Evolutionary conservation across 2,113 vertebrate genomes (phyloP).

Genomic region (Cardinalis cardinalis): DNA sequence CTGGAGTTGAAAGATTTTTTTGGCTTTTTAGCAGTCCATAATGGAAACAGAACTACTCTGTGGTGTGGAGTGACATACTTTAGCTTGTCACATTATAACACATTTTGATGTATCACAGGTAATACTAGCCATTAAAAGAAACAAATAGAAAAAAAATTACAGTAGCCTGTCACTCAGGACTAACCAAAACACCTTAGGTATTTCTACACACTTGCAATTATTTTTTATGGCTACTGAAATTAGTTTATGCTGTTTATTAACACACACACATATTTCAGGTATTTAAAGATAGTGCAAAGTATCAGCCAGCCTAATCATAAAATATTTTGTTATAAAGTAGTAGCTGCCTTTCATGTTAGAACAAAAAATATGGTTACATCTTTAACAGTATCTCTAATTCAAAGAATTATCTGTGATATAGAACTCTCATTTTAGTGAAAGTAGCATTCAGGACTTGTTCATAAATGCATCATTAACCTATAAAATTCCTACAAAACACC

Average conservation of each 20-base stretch:
- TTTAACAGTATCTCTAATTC: neutral
- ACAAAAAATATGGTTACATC: neutral
- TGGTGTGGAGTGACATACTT: neutral
- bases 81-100: neutral
- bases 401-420: neutral
- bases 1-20: neutral
- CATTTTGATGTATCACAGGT: neutral
- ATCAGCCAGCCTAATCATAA: neutral
- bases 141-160: neutral
- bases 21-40: neutral
- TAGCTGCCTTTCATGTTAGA: neutral
- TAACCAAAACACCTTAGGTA: neutral
- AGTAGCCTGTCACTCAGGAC: neutral
- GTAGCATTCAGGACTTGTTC: neutral
- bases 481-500: neutral
- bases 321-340: neutral
- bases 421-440: neutral
- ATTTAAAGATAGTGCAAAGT: neutral
- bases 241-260: neutral
- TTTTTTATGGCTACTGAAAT: neutral
- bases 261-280: neutral
- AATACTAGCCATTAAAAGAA: neutral
- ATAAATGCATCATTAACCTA: neutral
- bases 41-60: neutral
- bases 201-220: neutral